Base-by-base conservation (phyloP, 2,888 invertebrate species). In the Platypus cylindrus region DNA sequence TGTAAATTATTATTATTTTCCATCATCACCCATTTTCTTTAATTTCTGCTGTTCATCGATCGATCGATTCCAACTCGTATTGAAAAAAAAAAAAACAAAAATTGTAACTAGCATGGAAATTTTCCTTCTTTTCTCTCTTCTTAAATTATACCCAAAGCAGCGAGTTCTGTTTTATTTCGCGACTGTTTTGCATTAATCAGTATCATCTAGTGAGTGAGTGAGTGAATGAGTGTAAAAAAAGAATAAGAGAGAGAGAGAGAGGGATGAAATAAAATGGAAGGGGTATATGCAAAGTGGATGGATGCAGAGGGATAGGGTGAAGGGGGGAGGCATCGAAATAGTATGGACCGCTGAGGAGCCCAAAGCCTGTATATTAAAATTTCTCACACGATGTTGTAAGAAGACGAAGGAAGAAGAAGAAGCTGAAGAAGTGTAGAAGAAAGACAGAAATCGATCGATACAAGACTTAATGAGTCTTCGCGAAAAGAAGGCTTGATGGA, bases 331-430 rank as follows among this genome's bases (percentile, higher is more conserved):
- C 40, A n/a, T n/a, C n/a, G n/a, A n/a, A n/a, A n/a, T n/a, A n/a
- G n/a, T n/a, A n/a, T 37, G 37, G 42, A 43, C 42, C 43, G 40
- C 52, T n/a, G n/a, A n/a, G 52, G 54, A 51, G 49, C 53, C 51
- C n/a, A n/a, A n/a, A n/a, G 51, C 53, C 55, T 54, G 57, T 57
- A 57, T 58, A 58, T 58, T 58, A 58, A 58, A 58, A 58, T 57
- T 49, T 58, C 58, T 56, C 58, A 56, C 57, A 58, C 58, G 57
- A 50, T 48, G n/a, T n/a, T n/a, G 51, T 53, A 53, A 53, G 53
- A 53, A 53, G n/a, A n/a, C n/a, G n/a, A n/a, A n/a, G n/a, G n/a
- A n/a, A n/a, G n/a, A n/a, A n/a, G n/a, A n/a, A n/a, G n/a, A n/a
- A n/a, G n/a, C n/a, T n/a, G n/a, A n/a, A n/a, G 53, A 54, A 52